These are phyloP conservation scores for Poeciliopsis retropinna DNA, from an alignment of 2,113 vertebrate genomes.

Conservation along the genomic window DNA sequence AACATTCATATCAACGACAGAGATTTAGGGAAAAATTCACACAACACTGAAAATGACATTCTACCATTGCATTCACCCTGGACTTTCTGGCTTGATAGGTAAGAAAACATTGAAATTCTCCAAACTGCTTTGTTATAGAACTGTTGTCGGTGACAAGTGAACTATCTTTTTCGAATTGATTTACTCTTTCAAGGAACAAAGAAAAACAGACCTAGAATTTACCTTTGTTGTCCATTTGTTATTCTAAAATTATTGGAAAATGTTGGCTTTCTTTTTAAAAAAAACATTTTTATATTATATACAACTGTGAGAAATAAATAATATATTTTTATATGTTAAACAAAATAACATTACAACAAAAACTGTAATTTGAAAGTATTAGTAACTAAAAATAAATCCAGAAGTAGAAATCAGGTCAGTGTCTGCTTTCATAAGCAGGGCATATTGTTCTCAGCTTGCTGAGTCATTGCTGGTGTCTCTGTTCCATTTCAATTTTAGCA, in stretches of 20 bases:
- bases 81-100: constrained; percentile 85
- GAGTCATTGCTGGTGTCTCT: neutral
- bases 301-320: neutral
- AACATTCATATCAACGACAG: constrained; percentile 74
- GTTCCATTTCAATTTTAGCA: neutral
- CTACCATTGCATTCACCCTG: constrained; percentile 82
- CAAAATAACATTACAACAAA: neutral
- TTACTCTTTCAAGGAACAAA: constrained; percentile 15
- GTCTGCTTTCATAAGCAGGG: neutral
- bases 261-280: neutral
- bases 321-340: neutral
- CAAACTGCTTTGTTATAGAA: neutral
- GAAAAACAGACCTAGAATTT: neutral
- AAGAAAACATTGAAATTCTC: neutral
- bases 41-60: constrained; percentile 58
- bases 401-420: neutral
- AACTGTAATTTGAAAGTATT: neutral
- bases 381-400: too few relatives aligned
- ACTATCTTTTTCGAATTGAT: constrained; percentile 17
- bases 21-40: constrained; percentile 71
- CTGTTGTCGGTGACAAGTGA: neutral
- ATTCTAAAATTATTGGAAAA: constrained; percentile 16
- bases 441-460: neutral
- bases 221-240: neutral
- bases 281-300: neutral